These are phyloP conservation scores for Epinephelus lanceolatus DNA, from an alignment of 2,113 vertebrate genomes.

Conservation along the genomic window DNA sequence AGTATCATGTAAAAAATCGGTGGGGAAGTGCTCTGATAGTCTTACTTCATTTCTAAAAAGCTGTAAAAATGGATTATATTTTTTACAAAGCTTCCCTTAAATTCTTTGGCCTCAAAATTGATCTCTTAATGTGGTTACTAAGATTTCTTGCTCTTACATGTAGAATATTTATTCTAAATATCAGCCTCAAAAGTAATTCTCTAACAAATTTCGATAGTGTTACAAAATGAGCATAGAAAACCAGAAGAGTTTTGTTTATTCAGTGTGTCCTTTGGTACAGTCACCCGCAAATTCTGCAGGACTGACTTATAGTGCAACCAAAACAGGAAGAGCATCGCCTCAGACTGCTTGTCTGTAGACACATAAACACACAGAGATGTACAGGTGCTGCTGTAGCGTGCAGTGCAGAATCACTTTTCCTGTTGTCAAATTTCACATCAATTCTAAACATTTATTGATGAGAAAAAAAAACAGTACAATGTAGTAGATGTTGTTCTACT, in stretches of 20 bases:
- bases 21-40: conserved; percentile 14
- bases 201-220: background rate
- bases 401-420: conserved; percentile 61
- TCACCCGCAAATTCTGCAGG: conserved; percentile 67
- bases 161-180: background rate
- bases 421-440: conserved; percentile 40
- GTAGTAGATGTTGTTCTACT: background rate
- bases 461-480: conserved; percentile 19
- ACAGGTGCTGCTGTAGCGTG: conserved; percentile 43
- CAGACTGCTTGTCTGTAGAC: conserved; percentile 62
- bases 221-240: background rate
- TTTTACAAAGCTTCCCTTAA: background rate
- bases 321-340: conserved; percentile 72
- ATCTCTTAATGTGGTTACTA: background rate
- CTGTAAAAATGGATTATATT: background rate
- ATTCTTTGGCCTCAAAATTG: background rate
- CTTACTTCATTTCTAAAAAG: conserved; percentile 12
- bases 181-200: background rate
- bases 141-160: background rate
- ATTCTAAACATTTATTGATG: conserved; percentile 1
- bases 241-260: conserved; percentile 7
- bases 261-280: conserved; percentile 14
- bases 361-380: conserved; percentile 44
- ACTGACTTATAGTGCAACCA: conserved; percentile 56
- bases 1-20: conserved; percentile 23